Evolutionary conservation across 2,888 invertebrate genomes (phyloP).

Genomic region (Celastrina argiolus): DNA sequence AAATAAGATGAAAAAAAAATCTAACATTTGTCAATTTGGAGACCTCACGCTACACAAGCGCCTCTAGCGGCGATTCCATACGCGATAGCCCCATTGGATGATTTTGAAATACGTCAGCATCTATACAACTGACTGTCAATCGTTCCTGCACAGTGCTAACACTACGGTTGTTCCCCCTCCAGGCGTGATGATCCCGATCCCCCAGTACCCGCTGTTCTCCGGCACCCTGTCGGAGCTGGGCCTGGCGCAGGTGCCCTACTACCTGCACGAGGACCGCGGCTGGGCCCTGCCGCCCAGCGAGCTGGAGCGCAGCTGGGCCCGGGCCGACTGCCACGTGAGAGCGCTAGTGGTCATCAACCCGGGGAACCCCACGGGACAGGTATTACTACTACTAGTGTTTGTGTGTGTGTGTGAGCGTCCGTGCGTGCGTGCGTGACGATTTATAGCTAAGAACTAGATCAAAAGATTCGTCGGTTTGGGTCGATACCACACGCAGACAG

Average conservation of each 20-base stretch:
- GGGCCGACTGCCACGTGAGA: constrained; percentile 81
- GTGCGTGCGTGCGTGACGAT: too few species aligned
- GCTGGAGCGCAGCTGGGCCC: constrained; percentile 81
- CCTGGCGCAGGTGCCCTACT: constrained; percentile 89
- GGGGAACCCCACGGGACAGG: constrained; percentile 97
- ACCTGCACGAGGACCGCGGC: constrained; percentile 88
- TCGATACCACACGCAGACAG: too few species aligned
- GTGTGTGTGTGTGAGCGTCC: too few species aligned
- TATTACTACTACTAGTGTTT: constrained; percentile 27
- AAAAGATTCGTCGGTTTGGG: too few species aligned
- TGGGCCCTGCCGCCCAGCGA: constrained; percentile 91
- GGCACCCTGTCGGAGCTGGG: constrained; percentile 94
- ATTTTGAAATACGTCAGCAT: too few species aligned
- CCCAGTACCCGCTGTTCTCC: constrained; percentile 98
- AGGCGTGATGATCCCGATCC: constrained; percentile 97
- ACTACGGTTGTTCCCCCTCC: constrained; percentile 30
- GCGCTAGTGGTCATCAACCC: constrained; percentile 97
- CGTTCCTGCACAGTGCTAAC: too few species aligned
- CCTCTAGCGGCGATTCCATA: too few species aligned
- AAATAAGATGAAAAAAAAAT: too few species aligned
- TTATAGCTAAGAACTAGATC: too few species aligned
- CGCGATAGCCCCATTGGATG: not conserved
- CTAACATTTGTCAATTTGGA: too few species aligned
- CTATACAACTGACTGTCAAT: not conserved
- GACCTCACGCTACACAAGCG: too few species aligned